phyloP scores from a whole-genome alignment of 2,113 vertebrate species.

The Numenius arquata region DNA sequence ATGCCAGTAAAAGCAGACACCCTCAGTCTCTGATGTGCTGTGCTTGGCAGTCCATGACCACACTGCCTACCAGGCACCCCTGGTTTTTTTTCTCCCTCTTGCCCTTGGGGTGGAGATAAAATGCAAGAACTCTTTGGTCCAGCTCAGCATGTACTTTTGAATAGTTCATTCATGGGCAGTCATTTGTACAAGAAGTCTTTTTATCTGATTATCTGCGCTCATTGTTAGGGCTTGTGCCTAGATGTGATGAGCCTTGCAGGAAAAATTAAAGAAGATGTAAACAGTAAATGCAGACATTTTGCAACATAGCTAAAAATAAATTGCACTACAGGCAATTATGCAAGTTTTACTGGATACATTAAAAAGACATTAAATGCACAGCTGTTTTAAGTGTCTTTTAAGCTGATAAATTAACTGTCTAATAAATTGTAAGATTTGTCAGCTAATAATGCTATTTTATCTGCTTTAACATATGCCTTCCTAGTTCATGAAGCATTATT shows the following conservation, averaged over 20 bases:
- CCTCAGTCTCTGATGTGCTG: background rate
- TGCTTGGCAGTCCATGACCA: background rate
- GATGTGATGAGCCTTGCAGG: conserved; percentile 78
- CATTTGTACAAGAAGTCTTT: conserved; percentile 54
- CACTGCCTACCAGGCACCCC: background rate
- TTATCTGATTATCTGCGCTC: conserved; percentile 68
- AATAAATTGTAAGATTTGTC: conserved; percentile 90
- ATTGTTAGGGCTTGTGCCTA: conserved; percentile 48
- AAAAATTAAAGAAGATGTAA: conserved; percentile 84
- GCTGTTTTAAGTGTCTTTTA: conserved; percentile 85
- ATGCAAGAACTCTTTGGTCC: conserved; percentile 22
- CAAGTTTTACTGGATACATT: conserved; percentile 87
- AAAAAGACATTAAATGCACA: conserved; percentile 87
- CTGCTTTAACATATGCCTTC: conserved; percentile 87
- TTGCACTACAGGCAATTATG: conserved; percentile 84
- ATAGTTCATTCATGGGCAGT: conserved; percentile 65
- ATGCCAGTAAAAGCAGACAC: conserved; percentile 17
- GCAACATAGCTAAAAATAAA: conserved; percentile 87
- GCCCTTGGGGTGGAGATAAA: conserved; percentile 51
- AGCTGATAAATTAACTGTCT: conserved; percentile 89
- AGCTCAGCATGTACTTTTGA: conserved; percentile 40
- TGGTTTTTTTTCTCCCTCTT: background rate
- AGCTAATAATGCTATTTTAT: conserved; percentile 89
- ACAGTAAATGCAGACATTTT: conserved; percentile 83
- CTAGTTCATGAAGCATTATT: conserved; percentile 88